These are phyloP conservation scores for Hartigia nigra DNA, from an alignment of 2,888 invertebrate genomes.

Conservation along the genomic window DNA sequence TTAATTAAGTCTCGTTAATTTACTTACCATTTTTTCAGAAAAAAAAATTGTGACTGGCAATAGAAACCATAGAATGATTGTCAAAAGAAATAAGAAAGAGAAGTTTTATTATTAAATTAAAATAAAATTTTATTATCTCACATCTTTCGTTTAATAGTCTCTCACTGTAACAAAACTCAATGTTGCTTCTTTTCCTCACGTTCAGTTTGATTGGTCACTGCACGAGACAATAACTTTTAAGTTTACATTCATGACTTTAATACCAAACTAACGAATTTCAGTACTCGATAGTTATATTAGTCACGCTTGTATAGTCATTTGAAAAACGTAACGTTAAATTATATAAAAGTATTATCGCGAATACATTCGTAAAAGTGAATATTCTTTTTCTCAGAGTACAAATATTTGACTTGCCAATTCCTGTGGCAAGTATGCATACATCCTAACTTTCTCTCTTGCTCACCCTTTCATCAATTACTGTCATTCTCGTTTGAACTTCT, in stretches of 20 bases:
- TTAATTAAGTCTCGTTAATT: not conserved
- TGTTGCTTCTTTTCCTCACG: not conserved
- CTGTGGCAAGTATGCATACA: not conserved
- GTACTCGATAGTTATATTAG: conserved; percentile 31
- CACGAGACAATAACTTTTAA: not conserved
- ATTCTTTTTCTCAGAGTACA: not conserved
- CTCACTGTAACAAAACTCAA: conserved; percentile 35
- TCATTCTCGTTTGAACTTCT: conserved; percentile 6
- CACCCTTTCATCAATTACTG: not conserved
- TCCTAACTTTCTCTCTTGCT: not conserved
- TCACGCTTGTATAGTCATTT: conserved; percentile 11
- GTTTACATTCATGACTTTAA: conserved; percentile 11
- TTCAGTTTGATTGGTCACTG: not conserved
- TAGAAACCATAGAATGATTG: not conserved
- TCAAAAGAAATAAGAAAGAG: not conserved
- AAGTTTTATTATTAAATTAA: conserved; percentile 44
- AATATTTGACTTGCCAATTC: not conserved
- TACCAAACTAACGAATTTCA: conserved; percentile 8
- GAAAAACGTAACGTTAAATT: conserved; percentile 28
- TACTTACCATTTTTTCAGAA: not conserved
- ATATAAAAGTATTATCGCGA: conserved; percentile 31
- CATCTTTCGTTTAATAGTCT: conserved; percentile 17
- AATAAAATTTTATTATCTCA: conserved; percentile 51
- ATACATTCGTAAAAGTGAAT: not conserved
- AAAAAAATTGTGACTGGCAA: not conserved